Base-by-base conservation (phyloP, 2,113 vertebrate species). In the Tonatia bakeri region DNA sequence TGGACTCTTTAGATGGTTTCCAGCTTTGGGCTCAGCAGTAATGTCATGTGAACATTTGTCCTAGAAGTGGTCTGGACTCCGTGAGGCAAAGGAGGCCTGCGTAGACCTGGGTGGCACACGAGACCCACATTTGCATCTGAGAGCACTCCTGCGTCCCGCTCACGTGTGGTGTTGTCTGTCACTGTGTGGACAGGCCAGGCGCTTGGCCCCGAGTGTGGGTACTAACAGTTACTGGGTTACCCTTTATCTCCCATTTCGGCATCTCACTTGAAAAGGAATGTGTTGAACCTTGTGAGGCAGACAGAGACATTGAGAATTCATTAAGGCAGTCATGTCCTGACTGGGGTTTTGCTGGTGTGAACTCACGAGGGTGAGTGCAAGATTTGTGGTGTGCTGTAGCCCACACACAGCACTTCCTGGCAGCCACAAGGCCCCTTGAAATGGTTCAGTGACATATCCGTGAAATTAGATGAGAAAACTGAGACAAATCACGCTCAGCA, bases 1-100 rank as follows among this genome's bases (percentile, higher is more conserved):
- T 59, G 47, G 47, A 59, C n/a, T 73, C 36, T 77, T 93, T 52
- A 45, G 67, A 28, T 76, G 8, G 36, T 87, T 92, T 97, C 19
- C 16, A 81, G 0, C 24, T 84, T 90, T 91, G n/a, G 89, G n/a
- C 64, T 88, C 59, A 85, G 65, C 91, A 87, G 8, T 69, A 83
- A 54, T 69, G 15, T 43, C 77, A 56, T 70, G 59, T 14, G 70
- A 85, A 40, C 31, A 24, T 95, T 83, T 50, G 7, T 95, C 38
- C 56, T 94, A 14, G 54, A 77, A 70, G 84, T 12, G 15, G 36
- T 84, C 54, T 95, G 81, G 40, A 7, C 77, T 83, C 17, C 20
- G 13, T 50, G 73, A 89, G 40, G 72, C 72, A 33, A 16, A 76
- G 16, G 72, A 69, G 38, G 28, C 28, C 3, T 33, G 31, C 15